These are phyloP conservation scores for Cotesia glomerata DNA, from an alignment of 1,140 invertebrate genomes.

Conservation along the genomic window DNA sequence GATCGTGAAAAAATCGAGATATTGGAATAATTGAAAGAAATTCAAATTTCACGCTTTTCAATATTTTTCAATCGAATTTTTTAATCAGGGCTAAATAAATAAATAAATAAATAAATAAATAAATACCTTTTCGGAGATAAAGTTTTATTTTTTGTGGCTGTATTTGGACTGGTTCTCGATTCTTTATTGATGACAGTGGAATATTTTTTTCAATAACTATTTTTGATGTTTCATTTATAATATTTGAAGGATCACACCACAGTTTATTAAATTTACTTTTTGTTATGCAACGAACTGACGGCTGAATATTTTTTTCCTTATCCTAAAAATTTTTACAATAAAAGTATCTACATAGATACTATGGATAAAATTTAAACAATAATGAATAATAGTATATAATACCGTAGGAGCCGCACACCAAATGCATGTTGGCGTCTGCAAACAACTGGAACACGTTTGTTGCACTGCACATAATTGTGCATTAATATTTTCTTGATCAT, in stretches of 20 bases:
- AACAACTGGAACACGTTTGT: constrained; percentile 41
- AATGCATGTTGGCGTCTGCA: constrained; percentile 44
- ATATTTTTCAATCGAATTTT: no score
- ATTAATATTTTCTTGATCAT: constrained; percentile 35
- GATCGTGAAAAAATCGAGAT: no score
- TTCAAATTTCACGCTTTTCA: no score
- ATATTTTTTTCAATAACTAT: constrained; percentile 33
- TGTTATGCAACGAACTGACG: constrained; percentile 40
- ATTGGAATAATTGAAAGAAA: no score
- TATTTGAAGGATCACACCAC: constrained; percentile 40
- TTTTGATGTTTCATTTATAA: constrained; percentile 28
- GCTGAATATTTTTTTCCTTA: constrained; percentile 13
- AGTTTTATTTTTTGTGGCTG: constrained; percentile 45
- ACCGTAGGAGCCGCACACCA: constrained; percentile 47
- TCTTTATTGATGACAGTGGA: constrained; percentile 36
- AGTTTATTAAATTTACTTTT: constrained; percentile 33
- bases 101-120: no score
- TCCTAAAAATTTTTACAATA: constrained; percentile 16
- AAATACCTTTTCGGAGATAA: constrained; percentile 40
- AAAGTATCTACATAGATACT: no score
- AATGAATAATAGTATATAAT: no score
- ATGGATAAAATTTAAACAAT: no score
- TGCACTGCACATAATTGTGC: constrained; percentile 38
- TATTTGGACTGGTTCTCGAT: constrained; percentile 41
- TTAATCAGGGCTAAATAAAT: no score